Evolutionary conservation across 1,140 invertebrate species (phyloP).

Genomic region (Diachasma alloeum): DNA sequence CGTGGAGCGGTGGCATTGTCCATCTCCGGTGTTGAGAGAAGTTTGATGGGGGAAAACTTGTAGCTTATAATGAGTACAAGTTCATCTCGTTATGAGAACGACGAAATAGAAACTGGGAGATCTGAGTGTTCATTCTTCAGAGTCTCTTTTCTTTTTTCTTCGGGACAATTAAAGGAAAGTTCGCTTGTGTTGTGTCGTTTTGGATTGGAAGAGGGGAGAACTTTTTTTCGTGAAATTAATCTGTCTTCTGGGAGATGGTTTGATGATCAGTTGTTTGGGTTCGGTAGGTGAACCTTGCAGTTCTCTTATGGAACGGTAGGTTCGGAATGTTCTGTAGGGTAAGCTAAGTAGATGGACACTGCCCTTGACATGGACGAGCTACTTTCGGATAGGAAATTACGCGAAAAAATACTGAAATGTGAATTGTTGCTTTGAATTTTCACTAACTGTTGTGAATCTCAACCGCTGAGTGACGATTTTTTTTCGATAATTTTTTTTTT

Average conservation of each 20-base stretch:
- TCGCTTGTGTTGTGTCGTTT: neutral
- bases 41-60: neutral
- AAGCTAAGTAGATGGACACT: no score
- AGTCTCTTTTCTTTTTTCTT: neutral
- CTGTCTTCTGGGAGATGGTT: neutral
- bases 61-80: slow-evolving; percentile 23
- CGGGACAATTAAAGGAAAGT: neutral
- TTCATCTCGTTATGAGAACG: slow-evolving; percentile 30
- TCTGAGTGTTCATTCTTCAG: neutral
- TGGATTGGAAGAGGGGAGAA: neutral
- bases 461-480: no score
- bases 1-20: slow-evolving; percentile 1
- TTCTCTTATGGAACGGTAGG: neutral
- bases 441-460: no score
- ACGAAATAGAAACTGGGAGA: slow-evolving; percentile 18
- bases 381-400: no score
- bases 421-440: no score
- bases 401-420: no score
- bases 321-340: no score
- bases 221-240: neutral
- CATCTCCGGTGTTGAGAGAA: neutral
- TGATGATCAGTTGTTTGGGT: no score
- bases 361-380: no score
- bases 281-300: no score
- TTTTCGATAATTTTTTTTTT: no score